Conservation (phyloP, 2,888 invertebrate species). For the Willowsia nigromaculata region DNA sequence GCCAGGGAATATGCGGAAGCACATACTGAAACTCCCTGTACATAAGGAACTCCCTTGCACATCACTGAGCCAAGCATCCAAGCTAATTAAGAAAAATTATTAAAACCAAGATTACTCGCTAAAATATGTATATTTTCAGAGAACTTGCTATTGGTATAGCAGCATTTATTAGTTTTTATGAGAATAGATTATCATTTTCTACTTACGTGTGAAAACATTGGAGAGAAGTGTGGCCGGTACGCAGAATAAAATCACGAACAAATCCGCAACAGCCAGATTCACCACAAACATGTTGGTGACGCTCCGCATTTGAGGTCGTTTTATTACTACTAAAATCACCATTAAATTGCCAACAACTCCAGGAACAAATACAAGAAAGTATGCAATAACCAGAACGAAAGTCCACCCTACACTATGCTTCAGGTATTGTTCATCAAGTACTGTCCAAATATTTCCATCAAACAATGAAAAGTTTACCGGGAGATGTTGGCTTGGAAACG, state of each 20-base stretch:
- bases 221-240: slow-evolving; percentile 81
- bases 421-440: not conserved
- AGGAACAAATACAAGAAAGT: slow-evolving; percentile 79
- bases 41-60: slow-evolving; percentile 82
- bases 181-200: not conserved
- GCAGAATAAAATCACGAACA: slow-evolving; percentile 81
- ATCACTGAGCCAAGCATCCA: slow-evolving; percentile 82
- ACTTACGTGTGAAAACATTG: slow-evolving; percentile 81
- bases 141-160: no score
- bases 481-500: no score
- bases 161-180: no score
- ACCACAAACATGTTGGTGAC: slow-evolving; percentile 81
- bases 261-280: slow-evolving; percentile 79
- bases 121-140: no score
- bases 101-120: no score
- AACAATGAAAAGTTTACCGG: no score
- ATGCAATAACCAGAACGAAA: slow-evolving; percentile 79
- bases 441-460: not conserved
- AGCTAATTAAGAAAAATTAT: slow-evolving; percentile 77
- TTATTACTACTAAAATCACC: slow-evolving; percentile 79
- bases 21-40: slow-evolving; percentile 82
- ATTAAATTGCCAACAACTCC: slow-evolving; percentile 79
- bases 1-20: slow-evolving; percentile 82
- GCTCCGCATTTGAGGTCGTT: slow-evolving; percentile 79
- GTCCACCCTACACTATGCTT: slow-evolving; percentile 79